Base-by-base conservation (phyloP, 1,140 invertebrate species). In the Drosophila equinoxialis region DNA sequence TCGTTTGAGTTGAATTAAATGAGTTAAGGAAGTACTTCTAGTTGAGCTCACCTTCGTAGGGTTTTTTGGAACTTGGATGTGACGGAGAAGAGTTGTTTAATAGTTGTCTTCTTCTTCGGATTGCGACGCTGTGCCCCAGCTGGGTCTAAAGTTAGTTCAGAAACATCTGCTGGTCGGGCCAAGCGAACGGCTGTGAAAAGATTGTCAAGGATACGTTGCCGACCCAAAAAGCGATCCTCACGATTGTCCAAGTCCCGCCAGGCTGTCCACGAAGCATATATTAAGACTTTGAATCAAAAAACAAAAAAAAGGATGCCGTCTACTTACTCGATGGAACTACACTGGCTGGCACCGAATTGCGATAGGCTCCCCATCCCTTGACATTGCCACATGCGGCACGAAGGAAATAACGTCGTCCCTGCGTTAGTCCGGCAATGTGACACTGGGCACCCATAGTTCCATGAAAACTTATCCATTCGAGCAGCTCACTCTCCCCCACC, bases 51-150 rank as follows among this genome's bases (percentile, higher is more conserved):
- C 83, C 96, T 96, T 91, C 97, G 95, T 41, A 99, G 93, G 85
- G 96, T 96, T 92, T 98, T 99, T 91, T 98, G 97, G 90, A 99
- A 99, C 92, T 99, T 99, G 77, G 97, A 97, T 8, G 97, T 96
- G 3, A 97, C 96, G 0, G 97, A 96, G 91, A 99, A 99, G 1
- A 99, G 94, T 89, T 98, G 97, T 80, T 98, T 97, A 54, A 99
- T 97, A 54, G 97, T 97, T 60, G 97, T 97, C 68, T 97, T 97
- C 91, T 98, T 97, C 87, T 95, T 95, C 79, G 96, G 94, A 84
- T 93, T 93, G 92, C 96, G 94, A 71, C 94, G 92, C 90, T 96
- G 94, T 2, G 93, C 93, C 3, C 93, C 93, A 4, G 93, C 93
- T 35, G 95, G 94, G 61, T 95, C 93, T 37, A 93, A 92, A 33